Percentiles rank a stretch among this genome's conserved stretches.
phyloP scores from a whole-genome alignment of 23 tunicate species.

The Halocynthia aurantium region DNA sequence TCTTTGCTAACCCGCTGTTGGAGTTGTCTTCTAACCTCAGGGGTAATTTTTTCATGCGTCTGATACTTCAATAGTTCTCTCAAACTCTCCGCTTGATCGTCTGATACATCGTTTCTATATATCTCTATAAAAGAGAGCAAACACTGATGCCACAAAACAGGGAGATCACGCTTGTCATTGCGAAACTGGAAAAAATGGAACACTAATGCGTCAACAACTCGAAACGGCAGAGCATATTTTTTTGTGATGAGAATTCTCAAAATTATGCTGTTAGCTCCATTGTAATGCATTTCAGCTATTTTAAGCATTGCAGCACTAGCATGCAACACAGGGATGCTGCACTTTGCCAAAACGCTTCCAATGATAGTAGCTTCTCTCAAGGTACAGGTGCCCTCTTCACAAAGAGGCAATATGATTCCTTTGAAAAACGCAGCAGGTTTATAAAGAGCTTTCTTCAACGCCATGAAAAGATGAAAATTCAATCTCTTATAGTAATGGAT shows the following conservation, averaged over 20 bases:
- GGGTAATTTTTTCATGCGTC: constrained; percentile 60
- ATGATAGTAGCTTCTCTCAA: constrained; percentile 93
- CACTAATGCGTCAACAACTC: constrained; percentile 87
- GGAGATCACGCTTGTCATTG: constrained; percentile 56
- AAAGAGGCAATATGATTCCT: constrained; percentile 80
- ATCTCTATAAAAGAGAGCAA: constrained; percentile 69
- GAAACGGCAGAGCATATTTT: constrained; percentile 88
- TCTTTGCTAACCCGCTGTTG: constrained; percentile 75
- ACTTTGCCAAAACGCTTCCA: constrained; percentile 71
- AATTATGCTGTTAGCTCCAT: constrained; percentile 80
- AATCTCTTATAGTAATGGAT: constrained; percentile 80
- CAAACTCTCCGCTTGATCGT: constrained; percentile 71
- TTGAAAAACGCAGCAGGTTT: constrained; percentile 88
- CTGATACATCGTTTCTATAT: constrained; percentile 76
- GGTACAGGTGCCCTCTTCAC: constrained; percentile 91
- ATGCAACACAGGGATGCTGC: constrained; percentile 68
- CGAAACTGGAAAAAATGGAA: constrained; percentile 74
- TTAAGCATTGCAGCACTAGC: constrained; percentile 86
- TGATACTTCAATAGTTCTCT: constrained; percentile 46
- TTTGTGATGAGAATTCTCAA: constrained; percentile 58
- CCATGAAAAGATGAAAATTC: constrained; percentile 79
- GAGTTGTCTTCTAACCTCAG: constrained; percentile 56
- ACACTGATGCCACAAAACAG: constrained; percentile 97
- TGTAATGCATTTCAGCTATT: constrained; percentile 90
- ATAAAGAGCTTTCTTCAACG: constrained; percentile 83